A percentile compares a stretch with the other conserved stretches of the same genome.
phyloP scores from a whole-genome alignment of 92 coral and sea anemone species.

The Bergia puertoricense region DNA sequence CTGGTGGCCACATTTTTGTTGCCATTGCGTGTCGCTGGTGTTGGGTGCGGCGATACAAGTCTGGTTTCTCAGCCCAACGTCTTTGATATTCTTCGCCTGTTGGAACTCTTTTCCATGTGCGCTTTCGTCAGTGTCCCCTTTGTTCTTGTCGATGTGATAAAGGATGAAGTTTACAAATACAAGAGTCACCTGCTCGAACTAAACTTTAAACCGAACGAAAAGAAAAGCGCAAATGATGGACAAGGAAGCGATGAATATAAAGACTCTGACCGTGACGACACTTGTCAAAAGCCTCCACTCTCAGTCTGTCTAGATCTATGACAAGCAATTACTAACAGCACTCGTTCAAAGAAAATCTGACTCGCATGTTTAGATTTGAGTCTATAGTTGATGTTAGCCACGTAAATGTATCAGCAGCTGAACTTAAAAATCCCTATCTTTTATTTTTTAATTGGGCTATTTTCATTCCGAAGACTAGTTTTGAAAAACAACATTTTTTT shows the following conservation, averaged over 20 bases:
- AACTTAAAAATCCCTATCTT: too few species aligned
- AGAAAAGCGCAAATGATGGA: not conserved
- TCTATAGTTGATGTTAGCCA: too few species aligned
- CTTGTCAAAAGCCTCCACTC: conserved; percentile 18
- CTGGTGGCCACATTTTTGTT: conserved; percentile 23
- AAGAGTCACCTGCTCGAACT: not conserved
- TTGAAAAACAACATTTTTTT: too few species aligned
- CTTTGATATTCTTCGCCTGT: conserved; percentile 18
- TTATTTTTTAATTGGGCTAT: too few species aligned
- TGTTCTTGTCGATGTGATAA: conserved; percentile 13
- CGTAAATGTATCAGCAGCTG: too few species aligned
- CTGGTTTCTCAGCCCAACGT: not conserved
- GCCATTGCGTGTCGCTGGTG: conserved; percentile 37
- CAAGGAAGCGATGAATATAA: not conserved
- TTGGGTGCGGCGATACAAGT: conserved; percentile 8
- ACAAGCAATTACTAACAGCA: not conserved
- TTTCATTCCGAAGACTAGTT: too few species aligned
- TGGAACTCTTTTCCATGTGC: conserved; percentile 11
- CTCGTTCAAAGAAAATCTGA: not conserved
- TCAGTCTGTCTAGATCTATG: conserved; percentile 18
- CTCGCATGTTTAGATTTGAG: not conserved
- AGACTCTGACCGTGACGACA: not conserved
- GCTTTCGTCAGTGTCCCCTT: conserved; percentile 14
- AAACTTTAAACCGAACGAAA: not conserved
- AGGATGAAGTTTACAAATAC: conserved; percentile 7